phyloP scores from a whole-genome alignment of 2,113 vertebrate genomes.

The Benitochromis conjunctus region DNA sequence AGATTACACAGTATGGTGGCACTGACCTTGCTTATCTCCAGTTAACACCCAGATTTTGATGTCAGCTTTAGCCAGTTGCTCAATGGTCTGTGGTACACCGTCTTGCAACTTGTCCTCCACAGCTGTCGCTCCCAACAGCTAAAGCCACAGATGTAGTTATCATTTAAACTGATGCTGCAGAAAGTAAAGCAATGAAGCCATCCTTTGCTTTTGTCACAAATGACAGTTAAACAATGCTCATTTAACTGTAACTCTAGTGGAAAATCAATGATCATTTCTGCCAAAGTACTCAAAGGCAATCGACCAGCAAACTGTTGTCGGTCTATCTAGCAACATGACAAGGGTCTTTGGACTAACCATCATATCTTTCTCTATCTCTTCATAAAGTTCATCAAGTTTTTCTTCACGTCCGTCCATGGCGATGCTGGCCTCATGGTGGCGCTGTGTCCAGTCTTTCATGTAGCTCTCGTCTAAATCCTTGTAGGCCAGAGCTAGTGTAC shows the following conservation, averaged over 20 bases:
- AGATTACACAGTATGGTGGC: not conserved
- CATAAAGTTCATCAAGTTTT: conserved; percentile 78
- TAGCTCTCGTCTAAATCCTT: conserved; percentile 79
- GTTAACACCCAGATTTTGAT: conserved; percentile 96
- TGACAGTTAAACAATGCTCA: not conserved
- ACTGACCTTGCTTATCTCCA: conserved; percentile 92
- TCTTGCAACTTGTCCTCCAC: conserved; percentile 97
- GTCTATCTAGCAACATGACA: not conserved
- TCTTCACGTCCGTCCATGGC: conserved; percentile 80
- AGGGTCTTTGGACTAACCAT: conserved; percentile 65
- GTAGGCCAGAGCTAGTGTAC: conserved; percentile 87
- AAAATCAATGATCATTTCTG: not conserved
- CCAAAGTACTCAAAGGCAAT: not conserved
- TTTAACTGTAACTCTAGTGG: not conserved
- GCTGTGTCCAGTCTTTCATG: conserved; percentile 77
- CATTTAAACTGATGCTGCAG: not conserved
- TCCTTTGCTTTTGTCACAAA: not conserved
- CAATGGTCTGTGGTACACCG: conserved; percentile 88
- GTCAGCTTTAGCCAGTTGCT: conserved; percentile 84
- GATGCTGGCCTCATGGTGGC: conserved; percentile 80
- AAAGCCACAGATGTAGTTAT: not conserved
- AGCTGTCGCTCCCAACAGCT: conserved; percentile 87
- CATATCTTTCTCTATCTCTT: conserved; percentile 89
- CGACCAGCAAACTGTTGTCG: not conserved
- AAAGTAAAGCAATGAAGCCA: not conserved